Base-by-base conservation (phyloP, 2,888 invertebrate genomes). In the Aphrophora alni region DNA sequence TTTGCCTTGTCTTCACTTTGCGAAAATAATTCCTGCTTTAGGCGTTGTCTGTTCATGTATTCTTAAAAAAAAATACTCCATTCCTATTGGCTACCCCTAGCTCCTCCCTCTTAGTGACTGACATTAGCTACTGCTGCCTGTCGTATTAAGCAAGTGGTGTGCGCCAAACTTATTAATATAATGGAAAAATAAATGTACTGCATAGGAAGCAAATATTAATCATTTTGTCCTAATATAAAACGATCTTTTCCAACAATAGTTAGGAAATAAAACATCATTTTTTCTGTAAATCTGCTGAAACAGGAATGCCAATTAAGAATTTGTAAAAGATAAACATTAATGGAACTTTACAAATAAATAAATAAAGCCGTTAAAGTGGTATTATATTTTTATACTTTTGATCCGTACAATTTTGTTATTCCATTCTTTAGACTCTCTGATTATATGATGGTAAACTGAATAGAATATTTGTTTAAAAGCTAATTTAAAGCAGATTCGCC, bases 1-100 rank as follows among this genome's bases (percentile, higher is more conserved):
- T 59, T 24, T 38, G 73, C 38, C 38, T 38, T 33, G 51, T 78
- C 78, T 78, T 78, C 73, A 73, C 78, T 78, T 78, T 28, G 28
- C 24, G n/a, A 59, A 78, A 73, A 72, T 73, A 71, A 51, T 44
- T 78, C 33, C 33, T 17, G 78, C 78, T 78, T 28, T 33, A 73
- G 78, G 78, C 78, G 72, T 26, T 72, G 21, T 33, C 78, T 44
- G 78, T 26, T 44, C 44, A 51, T 72, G 44, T 27, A 71, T 26
- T 26, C 69, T 26, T 69, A 21, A 25, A 26, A 26, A 26, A 69
- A 69, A 68, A 21, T 68, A 3, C 69, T 69, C 2, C 69, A 25
- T 12, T 26, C 27, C 25, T 26, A 44, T 44, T 44, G 44, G 44
- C 44, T 17, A 17, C 14, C 44, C 77, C 17, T 44, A 38, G 71